These are phyloP conservation scores for Todiramphus chloris DNA, from an alignment of 2,113 vertebrate species.

Conservation along the genomic window DNA sequence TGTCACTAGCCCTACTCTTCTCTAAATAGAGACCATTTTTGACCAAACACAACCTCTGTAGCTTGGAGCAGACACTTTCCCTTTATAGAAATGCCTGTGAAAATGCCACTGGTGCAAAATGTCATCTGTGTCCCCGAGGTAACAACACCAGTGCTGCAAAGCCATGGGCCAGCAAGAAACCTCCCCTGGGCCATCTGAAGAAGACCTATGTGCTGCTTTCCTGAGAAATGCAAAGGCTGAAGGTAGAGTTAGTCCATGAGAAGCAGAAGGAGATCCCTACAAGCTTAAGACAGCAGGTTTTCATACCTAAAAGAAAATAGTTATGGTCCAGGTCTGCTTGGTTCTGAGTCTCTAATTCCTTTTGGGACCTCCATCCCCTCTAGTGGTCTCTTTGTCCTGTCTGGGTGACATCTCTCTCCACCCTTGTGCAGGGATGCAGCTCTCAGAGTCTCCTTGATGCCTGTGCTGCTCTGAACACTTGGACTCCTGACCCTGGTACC, in stretches of 20 bases:
- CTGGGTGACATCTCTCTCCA: rapidly evolving
- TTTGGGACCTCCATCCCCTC: background rate
- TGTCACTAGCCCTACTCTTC: background rate
- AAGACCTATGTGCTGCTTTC: background rate
- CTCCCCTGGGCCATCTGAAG: background rate
- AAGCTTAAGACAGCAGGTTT: background rate
- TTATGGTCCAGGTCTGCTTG: background rate
- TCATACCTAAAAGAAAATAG: background rate
- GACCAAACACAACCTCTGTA: background rate
- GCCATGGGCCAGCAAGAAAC: background rate
- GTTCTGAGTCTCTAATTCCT: background rate
- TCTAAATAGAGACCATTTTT: background rate
- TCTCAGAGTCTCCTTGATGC: background rate
- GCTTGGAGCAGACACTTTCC: background rate
- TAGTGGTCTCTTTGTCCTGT: background rate
- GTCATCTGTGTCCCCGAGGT: background rate
- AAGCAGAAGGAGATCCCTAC: background rate
- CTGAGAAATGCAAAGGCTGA: background rate
- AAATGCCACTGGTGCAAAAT: background rate
- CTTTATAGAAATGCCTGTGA: background rate
- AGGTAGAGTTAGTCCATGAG: background rate
- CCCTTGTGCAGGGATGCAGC: background rate
- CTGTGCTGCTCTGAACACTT: background rate
- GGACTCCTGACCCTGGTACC: too few species aligned
- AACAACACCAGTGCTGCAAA: rapidly evolving